Evolutionary conservation across 2,113 vertebrate species (phyloP).

Genomic region (Phalacrocorax carbo): DNA sequence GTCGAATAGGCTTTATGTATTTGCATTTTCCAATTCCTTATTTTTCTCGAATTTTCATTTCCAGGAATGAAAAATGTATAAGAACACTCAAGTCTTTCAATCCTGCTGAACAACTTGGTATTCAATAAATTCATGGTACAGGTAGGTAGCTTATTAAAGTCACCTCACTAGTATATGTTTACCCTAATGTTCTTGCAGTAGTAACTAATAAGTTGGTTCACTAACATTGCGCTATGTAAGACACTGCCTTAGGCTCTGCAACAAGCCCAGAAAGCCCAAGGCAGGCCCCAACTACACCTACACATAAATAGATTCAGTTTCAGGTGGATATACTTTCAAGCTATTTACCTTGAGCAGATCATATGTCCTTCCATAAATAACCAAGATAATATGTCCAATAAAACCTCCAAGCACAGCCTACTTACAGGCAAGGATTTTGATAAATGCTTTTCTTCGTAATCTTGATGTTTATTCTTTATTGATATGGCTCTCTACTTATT

Average conservation of each 20-base stretch:
- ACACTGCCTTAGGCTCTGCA: slow-evolving; percentile 60
- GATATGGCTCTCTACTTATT: neutral
- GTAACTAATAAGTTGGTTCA: slow-evolving; percentile 29
- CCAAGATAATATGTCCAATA: slow-evolving; percentile 8
- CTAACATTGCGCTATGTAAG: slow-evolving; percentile 15
- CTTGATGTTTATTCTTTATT: slow-evolving; percentile 32
- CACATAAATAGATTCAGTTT: slow-evolving; percentile 41
- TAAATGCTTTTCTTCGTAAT: neutral
- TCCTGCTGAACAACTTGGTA: neutral
- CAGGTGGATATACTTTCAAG: slow-evolving; percentile 64
- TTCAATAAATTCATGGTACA: neutral
- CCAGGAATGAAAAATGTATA: neutral
- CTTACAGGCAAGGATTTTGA: slow-evolving; percentile 19
- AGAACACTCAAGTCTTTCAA: neutral
- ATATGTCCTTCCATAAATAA: slow-evolving; percentile 40
- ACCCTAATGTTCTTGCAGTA: neutral
- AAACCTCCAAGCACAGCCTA: slow-evolving; percentile 22
- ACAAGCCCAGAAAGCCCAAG: slow-evolving; percentile 41
- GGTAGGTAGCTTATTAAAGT: slow-evolving; percentile 30
- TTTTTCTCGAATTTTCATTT: neutral
- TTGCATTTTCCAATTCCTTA: neutral
- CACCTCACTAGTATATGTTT: neutral
- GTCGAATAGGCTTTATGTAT: neutral
- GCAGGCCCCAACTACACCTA: neutral
- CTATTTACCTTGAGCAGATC: slow-evolving; percentile 56